Conservation (phyloP, 2,797 vertebrate species). For the Mionectes olivaceus region DNA sequence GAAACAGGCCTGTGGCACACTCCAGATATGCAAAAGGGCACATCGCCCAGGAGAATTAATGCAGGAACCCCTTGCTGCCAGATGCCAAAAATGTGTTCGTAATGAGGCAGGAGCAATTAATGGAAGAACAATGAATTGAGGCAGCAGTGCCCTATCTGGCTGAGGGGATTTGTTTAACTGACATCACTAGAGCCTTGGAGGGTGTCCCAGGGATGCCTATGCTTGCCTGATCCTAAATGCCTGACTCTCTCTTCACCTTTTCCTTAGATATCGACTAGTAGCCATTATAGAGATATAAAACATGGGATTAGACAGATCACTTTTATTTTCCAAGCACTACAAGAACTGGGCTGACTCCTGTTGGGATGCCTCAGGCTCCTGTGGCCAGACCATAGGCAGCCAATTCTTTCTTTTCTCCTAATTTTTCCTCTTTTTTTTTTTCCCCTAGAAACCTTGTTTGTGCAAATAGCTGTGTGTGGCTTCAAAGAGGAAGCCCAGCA, state of each 20-base stretch:
- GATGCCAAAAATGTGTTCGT: neutral
- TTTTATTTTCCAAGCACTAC: neutral
- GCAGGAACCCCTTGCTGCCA: neutral
- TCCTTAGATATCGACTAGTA: neutral
- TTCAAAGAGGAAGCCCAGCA: neutral
- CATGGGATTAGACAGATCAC: neutral
- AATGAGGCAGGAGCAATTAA: fast-evolving
- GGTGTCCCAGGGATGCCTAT: fast-evolving
- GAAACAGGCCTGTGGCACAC: neutral
- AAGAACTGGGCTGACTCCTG: neutral
- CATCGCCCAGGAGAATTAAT: neutral
- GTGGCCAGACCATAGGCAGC: neutral
- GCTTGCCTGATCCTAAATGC: neutral
- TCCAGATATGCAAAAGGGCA: neutral
- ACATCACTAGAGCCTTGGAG: neutral
- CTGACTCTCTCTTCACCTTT: neutral
- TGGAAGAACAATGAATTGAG: neutral
- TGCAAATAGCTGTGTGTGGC: neutral
- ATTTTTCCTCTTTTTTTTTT: fast-evolving
- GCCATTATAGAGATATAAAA: neutral
- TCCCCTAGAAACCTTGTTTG: neutral
- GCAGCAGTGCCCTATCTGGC: neutral
- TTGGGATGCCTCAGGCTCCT: neutral
- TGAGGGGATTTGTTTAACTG: neutral
- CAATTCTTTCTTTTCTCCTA: neutral